These are phyloP conservation scores for Sphaerophoria taeniata DNA, from an alignment of 2,888 invertebrate genomes.

Conservation along the genomic window DNA sequence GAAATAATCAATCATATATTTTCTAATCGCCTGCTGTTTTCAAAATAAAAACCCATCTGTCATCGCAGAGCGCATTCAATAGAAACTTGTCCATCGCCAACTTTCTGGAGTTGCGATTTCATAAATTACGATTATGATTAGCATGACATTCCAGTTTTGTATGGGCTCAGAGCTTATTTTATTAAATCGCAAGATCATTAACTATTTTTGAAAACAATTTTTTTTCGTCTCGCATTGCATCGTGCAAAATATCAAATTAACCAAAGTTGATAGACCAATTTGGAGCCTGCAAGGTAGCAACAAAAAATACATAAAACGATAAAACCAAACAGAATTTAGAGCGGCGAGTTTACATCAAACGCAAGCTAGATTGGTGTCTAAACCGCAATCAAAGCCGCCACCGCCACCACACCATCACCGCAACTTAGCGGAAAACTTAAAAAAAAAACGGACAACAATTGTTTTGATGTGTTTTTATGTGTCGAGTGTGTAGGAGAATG, in stretches of 20 bases:
- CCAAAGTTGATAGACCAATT: slow-evolving; percentile 71
- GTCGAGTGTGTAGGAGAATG: slow-evolving; percentile 62
- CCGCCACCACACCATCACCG: not conserved
- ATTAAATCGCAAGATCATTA: slow-evolving; percentile 6
- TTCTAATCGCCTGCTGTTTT: not conserved
- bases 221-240: slow-evolving; percentile 30
- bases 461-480: slow-evolving; percentile 53
- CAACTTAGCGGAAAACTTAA: slow-evolving; percentile 18
- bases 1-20: not conserved
- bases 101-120: not conserved
- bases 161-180: not conserved
- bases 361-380: slow-evolving; percentile 69
- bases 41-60: not conserved
- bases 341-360: slow-evolving; percentile 34
- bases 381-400: slow-evolving; percentile 71
- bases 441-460: slow-evolving; percentile 69
- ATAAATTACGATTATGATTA: not conserved
- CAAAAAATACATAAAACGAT: slow-evolving; percentile 16
- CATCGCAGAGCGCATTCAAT: not conserved
- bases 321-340: not conserved
- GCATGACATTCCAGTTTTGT: not conserved
- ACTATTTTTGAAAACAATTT: slow-evolving; percentile 28
- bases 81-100: not conserved
- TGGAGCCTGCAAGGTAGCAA: slow-evolving; percentile 56
- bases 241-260: slow-evolving; percentile 53